Percentiles rank a stretch among this genome's conserved stretches.
These are phyloP conservation scores for Drosophila melanosoma DNA, from an alignment of 2,888 invertebrate genomes.

Conservation along the genomic window DNA sequence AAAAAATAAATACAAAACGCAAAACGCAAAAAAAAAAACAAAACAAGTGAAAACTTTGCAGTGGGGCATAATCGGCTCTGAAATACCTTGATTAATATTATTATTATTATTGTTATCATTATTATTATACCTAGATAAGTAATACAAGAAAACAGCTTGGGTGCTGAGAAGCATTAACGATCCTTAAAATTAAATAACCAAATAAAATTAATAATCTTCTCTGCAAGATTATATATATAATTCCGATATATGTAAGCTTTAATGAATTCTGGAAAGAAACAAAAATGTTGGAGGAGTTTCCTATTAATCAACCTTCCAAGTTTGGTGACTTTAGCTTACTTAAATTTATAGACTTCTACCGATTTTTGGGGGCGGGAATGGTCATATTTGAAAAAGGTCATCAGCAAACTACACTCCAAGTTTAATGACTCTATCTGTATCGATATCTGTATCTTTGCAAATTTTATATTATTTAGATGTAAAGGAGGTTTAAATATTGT, in stretches of 20 bases:
- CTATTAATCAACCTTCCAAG: neutral
- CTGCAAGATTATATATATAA: neutral
- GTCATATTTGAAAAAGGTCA: neutral
- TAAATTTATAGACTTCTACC: neutral
- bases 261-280: neutral
- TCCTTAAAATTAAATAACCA: too few species aligned
- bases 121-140: too few species aligned
- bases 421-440: neutral
- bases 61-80: neutral
- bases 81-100: neutral
- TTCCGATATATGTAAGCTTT: neutral
- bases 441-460: too few species aligned
- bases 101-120: too few species aligned
- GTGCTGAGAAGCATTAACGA: too few species aligned
- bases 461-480: neutral
- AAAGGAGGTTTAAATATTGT: neutral
- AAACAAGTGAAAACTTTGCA: neutral
- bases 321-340: neutral
- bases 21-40: conserved; percentile 1
- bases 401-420: neutral
- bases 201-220: too few species aligned
- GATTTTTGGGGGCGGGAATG: neutral
- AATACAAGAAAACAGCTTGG: too few species aligned
- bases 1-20: conserved; percentile 15
- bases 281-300: neutral